Percentiles rank a stretch among this genome's conserved stretches.
phyloP scores from a whole-genome alignment of 2,797 vertebrate genomes.

The Momotus momota region DNA sequence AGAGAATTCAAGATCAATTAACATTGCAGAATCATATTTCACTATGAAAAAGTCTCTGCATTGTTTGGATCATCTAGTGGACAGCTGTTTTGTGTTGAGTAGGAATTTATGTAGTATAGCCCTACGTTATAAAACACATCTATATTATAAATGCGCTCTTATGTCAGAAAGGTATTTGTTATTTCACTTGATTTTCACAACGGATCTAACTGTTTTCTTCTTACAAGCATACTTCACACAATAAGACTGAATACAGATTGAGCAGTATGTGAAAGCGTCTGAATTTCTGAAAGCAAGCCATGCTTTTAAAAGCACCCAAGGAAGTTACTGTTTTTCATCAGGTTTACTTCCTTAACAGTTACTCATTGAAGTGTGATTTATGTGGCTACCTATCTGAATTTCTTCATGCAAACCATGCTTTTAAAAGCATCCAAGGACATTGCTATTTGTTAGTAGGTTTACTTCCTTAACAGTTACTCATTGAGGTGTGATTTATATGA shows the following conservation, averaged over 20 bases:
- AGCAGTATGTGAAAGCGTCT: background rate
- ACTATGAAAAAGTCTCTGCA: background rate
- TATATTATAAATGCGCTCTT: background rate
- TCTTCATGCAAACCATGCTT: background rate
- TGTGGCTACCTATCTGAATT: too few species aligned
- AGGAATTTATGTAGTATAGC: background rate
- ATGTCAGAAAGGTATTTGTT: background rate
- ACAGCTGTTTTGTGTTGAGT: background rate
- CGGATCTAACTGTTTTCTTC: background rate
- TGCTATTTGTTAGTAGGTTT: conserved; percentile 38
- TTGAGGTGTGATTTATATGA: background rate
- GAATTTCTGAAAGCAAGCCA: background rate
- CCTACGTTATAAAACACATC: background rate
- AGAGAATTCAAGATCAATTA: background rate
- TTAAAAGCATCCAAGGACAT: conserved; percentile 27
- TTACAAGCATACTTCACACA: conserved; percentile 4
- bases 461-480: conserved; percentile 13
- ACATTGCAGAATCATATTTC: background rate
- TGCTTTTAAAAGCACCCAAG: conserved; percentile 33
- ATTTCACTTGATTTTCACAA: conserved; percentile 32
- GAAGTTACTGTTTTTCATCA: conserved; percentile 21
- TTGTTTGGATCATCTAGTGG: background rate
- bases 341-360: conserved; percentile 37
- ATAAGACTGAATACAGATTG: background rate
- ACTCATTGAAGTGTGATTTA: background rate